Conservation (phyloP, 2,113 vertebrate genomes). For the Mormyrus iriodes region DNA sequence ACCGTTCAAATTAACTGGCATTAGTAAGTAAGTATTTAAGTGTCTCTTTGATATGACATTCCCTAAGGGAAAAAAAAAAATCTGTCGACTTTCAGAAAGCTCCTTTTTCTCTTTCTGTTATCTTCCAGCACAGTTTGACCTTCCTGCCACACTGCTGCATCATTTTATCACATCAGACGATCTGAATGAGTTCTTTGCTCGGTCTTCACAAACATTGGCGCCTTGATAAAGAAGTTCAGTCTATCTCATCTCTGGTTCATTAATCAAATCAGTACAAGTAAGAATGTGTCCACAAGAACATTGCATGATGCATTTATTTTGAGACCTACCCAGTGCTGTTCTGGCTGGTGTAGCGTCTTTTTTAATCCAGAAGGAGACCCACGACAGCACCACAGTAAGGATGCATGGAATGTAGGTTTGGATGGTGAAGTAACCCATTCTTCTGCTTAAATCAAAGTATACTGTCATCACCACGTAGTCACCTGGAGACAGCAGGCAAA, state of each 20-base stretch:
- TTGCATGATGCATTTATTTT: neutral
- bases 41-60: neutral
- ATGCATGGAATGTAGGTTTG: constrained; percentile 97
- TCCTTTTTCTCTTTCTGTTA: neutral
- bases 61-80: neutral
- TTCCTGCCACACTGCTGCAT: neutral
- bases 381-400: constrained; percentile 89
- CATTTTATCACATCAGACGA: neutral
- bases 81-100: neutral
- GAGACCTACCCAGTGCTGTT: constrained; percentile 80
- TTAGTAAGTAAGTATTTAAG: neutral
- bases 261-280: neutral
- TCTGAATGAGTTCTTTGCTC: neutral
- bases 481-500: constrained; percentile 58
- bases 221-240: neutral
- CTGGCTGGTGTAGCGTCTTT: constrained; percentile 93
- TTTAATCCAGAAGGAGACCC: constrained; percentile 98
- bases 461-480: constrained; percentile 95
- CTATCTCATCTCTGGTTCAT: neutral
- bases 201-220: neutral
- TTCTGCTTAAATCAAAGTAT: constrained; percentile 87
- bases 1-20: too few relatives aligned
- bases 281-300: neutral
- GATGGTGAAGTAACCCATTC: constrained; percentile 97
- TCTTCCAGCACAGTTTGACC: neutral